Evolutionary conservation across 1,140 invertebrate genomes (phyloP), one percentile per base, ranked within the genome.

Genomic region (Ctenoplectra terminalis): DNA sequence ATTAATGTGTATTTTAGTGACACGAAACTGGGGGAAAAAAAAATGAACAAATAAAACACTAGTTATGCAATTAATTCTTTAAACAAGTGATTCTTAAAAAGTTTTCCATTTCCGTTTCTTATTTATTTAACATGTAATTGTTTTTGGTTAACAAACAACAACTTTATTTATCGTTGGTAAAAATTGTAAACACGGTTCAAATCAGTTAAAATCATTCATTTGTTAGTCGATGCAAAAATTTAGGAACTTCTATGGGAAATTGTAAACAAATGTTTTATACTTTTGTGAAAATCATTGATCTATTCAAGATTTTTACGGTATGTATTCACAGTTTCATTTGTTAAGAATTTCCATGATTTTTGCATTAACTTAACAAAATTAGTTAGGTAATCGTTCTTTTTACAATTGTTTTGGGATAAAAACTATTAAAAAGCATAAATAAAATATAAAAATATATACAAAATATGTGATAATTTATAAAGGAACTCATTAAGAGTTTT

Each of bases 361-460:
- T 72, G 66, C 46, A 72, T 72, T 37, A 72, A 63, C 26, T 71
- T n/a, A 48, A 48, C 29, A 52, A 11, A 58, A 43, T 37, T 43
- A 40, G 17, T n/a, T 31, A 48, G 17, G 13, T 40, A 26, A 15
- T 73, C 13, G n/a, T 50, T 23, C 11, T 37, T 60, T 15, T 66
- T 20, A 66, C 31, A 60, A 37, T 60, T 71, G 9, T 23, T 60
- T 37, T 17, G 20, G 31, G 23, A n/a, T 46, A 40, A 34, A 61
- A 60, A 50, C 23, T 20, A 34, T 54, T 58, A 26, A 29, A 61
- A 64, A 70, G 70, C 17, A 78, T 60, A 78, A 80, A 73, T 80
- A 64, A 0, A 63, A 73, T 80, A 80, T 43, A 80, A 73, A 80
- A 73, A 73, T 80, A 64, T 64, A 48, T 64, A 80, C 26, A 73